These are phyloP conservation scores for Cynodonichthys magdalenae DNA, from an alignment of 2,797 vertebrate genomes.

Conservation along the genomic window DNA sequence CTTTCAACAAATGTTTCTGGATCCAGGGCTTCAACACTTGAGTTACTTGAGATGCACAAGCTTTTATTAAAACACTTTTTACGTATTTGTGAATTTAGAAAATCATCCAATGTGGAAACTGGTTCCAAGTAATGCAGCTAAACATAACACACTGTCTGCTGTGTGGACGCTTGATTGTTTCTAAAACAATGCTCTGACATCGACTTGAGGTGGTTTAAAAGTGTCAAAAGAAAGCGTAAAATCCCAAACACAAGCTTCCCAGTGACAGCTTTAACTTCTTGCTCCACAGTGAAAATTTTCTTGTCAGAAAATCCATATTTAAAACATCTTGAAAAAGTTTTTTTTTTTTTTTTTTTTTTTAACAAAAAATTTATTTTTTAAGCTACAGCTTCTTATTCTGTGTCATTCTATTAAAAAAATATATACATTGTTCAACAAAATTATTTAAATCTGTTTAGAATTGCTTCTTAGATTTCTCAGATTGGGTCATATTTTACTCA, in stretches of 20 bases:
- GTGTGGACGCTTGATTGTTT: conserved; percentile 43
- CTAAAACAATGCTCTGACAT: conserved; percentile 33
- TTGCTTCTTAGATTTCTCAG: conserved; percentile 1
- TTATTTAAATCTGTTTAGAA: background rate
- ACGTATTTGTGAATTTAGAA: conserved; percentile 37
- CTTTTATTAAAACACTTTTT: conserved; percentile 55
- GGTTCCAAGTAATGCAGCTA: conserved; percentile 14
- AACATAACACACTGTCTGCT: conserved; percentile 39
- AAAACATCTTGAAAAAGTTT: conserved; percentile 9
- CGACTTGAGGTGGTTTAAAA: conserved; percentile 17
- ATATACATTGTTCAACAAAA: background rate
- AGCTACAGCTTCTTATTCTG: conserved; percentile 20
- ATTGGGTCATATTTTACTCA: background rate
- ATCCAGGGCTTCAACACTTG: conserved; percentile 22
- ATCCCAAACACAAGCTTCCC: conserved; percentile 12
- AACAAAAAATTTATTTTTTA: background rate
- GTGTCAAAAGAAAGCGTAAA: conserved; percentile 32
- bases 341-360: too few species aligned
- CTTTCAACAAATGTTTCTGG: conserved; percentile 10
- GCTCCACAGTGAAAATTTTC: conserved; percentile 11
- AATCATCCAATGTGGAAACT: conserved; percentile 13
- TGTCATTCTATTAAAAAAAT: background rate
- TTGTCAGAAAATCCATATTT: conserved; percentile 14
- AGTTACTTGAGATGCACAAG: conserved; percentile 24
- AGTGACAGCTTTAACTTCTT: conserved; percentile 12